A percentile compares a stretch with the other conserved stretches of the same genome.
These are phyloP conservation scores for Syrista parreyssii DNA, from an alignment of 2,888 invertebrate genomes.

Conservation along the genomic window DNA sequence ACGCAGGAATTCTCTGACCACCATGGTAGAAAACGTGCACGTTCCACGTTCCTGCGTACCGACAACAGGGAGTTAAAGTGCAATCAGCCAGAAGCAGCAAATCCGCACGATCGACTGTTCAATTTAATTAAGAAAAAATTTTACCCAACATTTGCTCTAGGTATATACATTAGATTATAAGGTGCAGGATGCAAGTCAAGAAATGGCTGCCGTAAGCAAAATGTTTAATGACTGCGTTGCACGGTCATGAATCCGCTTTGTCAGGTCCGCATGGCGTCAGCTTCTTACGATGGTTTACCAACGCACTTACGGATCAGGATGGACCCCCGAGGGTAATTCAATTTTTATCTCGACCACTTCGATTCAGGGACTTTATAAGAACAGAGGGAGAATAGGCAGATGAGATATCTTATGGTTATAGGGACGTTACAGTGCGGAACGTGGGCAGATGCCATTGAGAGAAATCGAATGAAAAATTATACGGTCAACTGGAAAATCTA, in stretches of 20 bases:
- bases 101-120: neutral
- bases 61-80: neutral
- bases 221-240: neutral
- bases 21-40: neutral
- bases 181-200: neutral
- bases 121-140: neutral
- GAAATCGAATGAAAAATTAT: neutral
- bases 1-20: neutral
- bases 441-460: neutral
- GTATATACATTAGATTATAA: neutral
- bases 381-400: neutral
- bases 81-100: neutral
- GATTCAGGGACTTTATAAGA: neutral
- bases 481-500: neutral
- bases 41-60: neutral
- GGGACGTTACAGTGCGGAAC: neutral
- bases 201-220: neutral
- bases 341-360: neutral
- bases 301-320: neutral
- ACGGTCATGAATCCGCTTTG: neutral
- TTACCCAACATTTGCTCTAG: neutral
- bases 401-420: neutral
- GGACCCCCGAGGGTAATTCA: neutral
- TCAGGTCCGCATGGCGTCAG: neutral
- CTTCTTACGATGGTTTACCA: neutral